Evolutionary conservation across 2,113 vertebrate species (phyloP), one percentile per base, ranked within the genome.

Genomic region (Coturnix japonica): DNA sequence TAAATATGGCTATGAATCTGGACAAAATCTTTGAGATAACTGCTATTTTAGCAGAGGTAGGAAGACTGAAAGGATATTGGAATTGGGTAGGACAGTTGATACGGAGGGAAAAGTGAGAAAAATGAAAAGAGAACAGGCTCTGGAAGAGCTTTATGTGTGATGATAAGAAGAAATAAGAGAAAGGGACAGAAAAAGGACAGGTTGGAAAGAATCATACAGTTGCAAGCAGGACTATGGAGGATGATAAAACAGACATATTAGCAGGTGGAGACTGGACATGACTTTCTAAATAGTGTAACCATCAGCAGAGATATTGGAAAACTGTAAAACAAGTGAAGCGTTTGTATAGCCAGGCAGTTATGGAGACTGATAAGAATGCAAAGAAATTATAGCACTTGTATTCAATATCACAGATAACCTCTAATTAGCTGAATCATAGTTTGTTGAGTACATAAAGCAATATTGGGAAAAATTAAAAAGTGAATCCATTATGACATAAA

Each of bases 361-460:
- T 6, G 22, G 59, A 8, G 89, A 13, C 17, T 54, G 72, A 61
- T 64, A 89, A 82, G 70, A 39, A 90, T 12, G 4, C 61, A 75
- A 74, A 67, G 61, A 78, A 83, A 69, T 28, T 65, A 28, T 3
- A 77, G n/a, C 57, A 81, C 75, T 57, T 75, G 23, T 15, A 88
- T 81, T 85, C 60, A 83, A 8, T 71, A 85, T 87, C 43, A 77
- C 0, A 0, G 37, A 82, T 51, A 92, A 80, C 51, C 54, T 87
- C 39, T 67, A 89, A 92, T 89, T 83, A 90, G 33, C 19, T 74
- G 82, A 91, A 83, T 93, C 65, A 80, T 22, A 75, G 20, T 85
- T 91, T 67, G 43, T 67, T 67, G 77, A 80, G 47, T 33, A 60
- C 43, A 81, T 60, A 71, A 41, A 65, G 44, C 49, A 85, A 78